Conservation (phyloP, 2,113 vertebrate species). For the Beaufortia kweichowensis region DNA sequence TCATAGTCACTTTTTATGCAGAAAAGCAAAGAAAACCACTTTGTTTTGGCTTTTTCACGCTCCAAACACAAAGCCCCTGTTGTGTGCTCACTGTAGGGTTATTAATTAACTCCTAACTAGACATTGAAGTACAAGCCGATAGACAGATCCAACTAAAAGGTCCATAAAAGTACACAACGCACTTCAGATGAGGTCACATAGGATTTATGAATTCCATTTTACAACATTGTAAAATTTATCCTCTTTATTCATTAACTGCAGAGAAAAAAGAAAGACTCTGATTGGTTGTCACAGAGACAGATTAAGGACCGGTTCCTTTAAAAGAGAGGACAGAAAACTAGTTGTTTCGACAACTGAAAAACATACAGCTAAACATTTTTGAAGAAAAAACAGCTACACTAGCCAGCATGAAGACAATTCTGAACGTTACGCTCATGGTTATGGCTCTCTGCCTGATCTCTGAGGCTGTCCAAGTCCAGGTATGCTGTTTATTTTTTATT, state of each 20-base stretch:
- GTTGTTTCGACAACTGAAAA: slow-evolving; percentile 46
- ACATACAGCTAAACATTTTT: slow-evolving; percentile 33
- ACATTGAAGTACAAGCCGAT: slow-evolving; percentile 7
- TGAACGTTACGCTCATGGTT: slow-evolving; percentile 59
- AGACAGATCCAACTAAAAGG: slow-evolving; percentile 21
- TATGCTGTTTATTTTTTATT: slow-evolving; percentile 54
- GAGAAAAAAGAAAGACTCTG: slow-evolving; percentile 59
- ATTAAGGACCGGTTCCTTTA: slow-evolving; percentile 53
- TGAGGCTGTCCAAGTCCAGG: slow-evolving; percentile 71
- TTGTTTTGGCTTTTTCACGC: background rate
- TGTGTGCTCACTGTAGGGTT: slow-evolving; percentile 23
- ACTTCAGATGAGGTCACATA: slow-evolving; percentile 57
- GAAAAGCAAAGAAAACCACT: background rate
- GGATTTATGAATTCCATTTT: slow-evolving; percentile 71
- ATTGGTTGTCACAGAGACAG: slow-evolving; percentile 29
- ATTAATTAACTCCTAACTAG: slow-evolving; percentile 53
- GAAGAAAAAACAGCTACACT: slow-evolving; percentile 17
- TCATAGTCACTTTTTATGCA: too few species aligned
- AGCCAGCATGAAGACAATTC: slow-evolving; percentile 68
- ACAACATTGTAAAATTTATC: slow-evolving; percentile 57
- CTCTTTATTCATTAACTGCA: slow-evolving; percentile 70
- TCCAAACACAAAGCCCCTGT: slow-evolving; percentile 2
- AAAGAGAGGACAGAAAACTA: slow-evolving; percentile 56
- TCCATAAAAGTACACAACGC: slow-evolving; percentile 59
- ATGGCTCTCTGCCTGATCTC: slow-evolving; percentile 60